Base-by-base conservation (phyloP, 2,888 invertebrate species). In the Calliphora vomitoria region DNA sequence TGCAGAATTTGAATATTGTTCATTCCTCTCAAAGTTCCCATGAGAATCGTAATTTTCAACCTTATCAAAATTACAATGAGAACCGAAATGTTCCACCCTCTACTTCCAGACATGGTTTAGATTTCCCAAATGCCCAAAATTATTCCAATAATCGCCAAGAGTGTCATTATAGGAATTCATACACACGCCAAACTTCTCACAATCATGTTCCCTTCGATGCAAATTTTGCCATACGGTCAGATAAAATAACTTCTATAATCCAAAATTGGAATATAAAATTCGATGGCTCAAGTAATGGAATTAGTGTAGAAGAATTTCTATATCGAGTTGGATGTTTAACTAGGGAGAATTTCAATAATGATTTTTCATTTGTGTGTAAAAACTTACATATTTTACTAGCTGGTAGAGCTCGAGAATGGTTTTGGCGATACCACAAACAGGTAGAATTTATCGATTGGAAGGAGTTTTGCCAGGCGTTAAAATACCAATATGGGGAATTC, bases 351-450 rank as follows among this genome's bases (percentile, higher is more conserved):
- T 66, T 44, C 11, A 66, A 66, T 44, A 25, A 68, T 44, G 41
- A 68, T 44, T 68, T 68, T 68, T 20, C 66, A 1, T n/a, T 35
- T n/a, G 6, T 50, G 0, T 50, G 50, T n/a, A 50, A 50, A 50
- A 50, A 50, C 50, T n/a, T 50, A 3, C 50, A 50, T n/a, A 50
- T 50, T n/a, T 50, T 50, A 6, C 6, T 50, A 2, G 15, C 50
- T 4, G 50, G 50, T n/a, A 50, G n/a, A 50, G 50, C 50, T 15
- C 13, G 50, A n/a, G 66, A 66, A 2, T 66, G 66, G 66, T 66
- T n/a, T 18, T 66, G 66, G 66, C 66, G 66, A 3, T 66, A 66
- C 18, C 38, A 41, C 18, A 38, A 44, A n/a, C 44, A 18, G n/a
- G 66, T 66, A 1, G 41, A 66, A 18, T 44, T 4, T n/a, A n/a